Evolutionary conservation across 2,888 invertebrate genomes (phyloP), one percentile per base, ranked within the genome.

Genomic region (Eupithecia exiguata): DNA sequence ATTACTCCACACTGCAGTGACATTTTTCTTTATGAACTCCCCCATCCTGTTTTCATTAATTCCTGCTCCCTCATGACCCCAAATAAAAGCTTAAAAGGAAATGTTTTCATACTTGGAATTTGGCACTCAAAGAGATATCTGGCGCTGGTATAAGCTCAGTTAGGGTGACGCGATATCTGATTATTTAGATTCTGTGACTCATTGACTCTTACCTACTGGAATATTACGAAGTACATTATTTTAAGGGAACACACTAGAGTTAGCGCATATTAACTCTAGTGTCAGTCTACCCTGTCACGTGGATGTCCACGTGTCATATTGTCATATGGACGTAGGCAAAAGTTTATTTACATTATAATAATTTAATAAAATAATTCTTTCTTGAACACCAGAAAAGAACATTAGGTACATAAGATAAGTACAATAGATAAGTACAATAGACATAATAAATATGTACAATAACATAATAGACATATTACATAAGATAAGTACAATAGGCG

Each of bases 11-110:
- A 86, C 85, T 91, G 89, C 91, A 89, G 89, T 89, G 89, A 90
- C 89, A 92, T 91, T 91, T 90, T 92, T 91, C 91, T 91, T 92
- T 91, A 91, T 91, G 88, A 89, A 89, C 86, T 87, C 85, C 81
- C 86, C 80, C 86, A 86, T 86, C 85, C 85, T 89, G 88, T 89
- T 91, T 89, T 91, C 89, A 91, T 91, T 91, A 92, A 91, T 91
- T 90, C 84, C 82, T 83, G 82, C 86, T 86, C 85, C 84, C 84
- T 80, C 79, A 79, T 79, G 79, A 82, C 80, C 79, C 82, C 81
- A 84, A 90, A 88, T 88, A 88, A 89, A 88, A 87, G 84, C 85
- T 85, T 78, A 84, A 83, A 84, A 86, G 81, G 83, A 84, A 87
- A 86, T 88, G 84, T 86, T 87, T 85, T 86, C 83, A 85, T 86